phyloP scores from a whole-genome alignment of 2,113 vertebrate species.

The Oncorhynchus kisutch region DNA sequence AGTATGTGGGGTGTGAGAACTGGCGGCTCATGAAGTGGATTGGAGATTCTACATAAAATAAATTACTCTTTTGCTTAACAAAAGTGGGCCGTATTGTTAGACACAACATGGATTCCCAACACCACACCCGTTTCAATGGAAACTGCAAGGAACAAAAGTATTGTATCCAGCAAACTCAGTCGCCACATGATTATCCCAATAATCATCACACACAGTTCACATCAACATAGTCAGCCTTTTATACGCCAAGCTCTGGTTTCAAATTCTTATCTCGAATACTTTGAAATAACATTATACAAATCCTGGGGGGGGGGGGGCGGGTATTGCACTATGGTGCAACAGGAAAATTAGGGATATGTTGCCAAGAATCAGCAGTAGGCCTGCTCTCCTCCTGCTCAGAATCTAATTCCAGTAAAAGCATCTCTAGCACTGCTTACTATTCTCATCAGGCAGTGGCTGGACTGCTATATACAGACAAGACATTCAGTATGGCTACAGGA shows the following conservation, averaged over 20 bases:
- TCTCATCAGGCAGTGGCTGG: no score
- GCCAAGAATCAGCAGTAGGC: no score
- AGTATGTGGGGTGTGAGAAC: background rate
- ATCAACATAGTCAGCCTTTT: background rate
- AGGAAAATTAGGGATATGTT: no score
- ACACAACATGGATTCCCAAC: background rate
- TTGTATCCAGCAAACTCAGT: no score
- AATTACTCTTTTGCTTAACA: background rate
- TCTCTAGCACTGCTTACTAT: no score
- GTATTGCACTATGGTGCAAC: no score
- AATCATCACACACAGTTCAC: background rate
- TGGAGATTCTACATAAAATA: background rate
- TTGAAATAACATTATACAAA: background rate
- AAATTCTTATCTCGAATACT: background rate
- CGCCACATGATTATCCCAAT: background rate
- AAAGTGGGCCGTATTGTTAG: background rate
- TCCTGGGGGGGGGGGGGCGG: no score
- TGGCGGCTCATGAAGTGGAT: background rate
- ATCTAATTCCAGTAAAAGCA: no score
- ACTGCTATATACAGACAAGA: no score
- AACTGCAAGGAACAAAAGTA: background rate
- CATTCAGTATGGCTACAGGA: no score
- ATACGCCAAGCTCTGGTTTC: background rate
- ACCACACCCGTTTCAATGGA: background rate
- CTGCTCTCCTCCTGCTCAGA: no score